Percentiles rank a stretch among this genome's conserved stretches.
Evolutionary conservation across 2,797 vertebrate genomes (phyloP).

Genomic region (Schizopygopsis malacanthus): DNA sequence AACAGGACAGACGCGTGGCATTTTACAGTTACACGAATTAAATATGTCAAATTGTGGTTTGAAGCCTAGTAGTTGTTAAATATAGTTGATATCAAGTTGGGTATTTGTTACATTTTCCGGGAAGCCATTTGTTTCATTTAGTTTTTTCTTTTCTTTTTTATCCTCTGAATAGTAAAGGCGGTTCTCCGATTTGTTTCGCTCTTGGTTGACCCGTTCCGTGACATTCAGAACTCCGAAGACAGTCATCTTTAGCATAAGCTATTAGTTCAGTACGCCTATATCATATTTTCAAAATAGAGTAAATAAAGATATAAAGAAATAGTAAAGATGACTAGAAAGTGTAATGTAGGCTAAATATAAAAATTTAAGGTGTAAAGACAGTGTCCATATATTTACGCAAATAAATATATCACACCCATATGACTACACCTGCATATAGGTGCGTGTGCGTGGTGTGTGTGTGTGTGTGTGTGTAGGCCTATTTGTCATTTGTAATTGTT

Average conservation of each 20-base stretch:
- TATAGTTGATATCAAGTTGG: constrained; percentile 18
- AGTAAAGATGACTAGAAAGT: background rate
- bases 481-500: background rate
- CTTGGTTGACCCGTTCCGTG: constrained; percentile 52
- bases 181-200: constrained; percentile 80
- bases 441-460: too few relatives aligned
- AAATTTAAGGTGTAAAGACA: background rate
- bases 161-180: constrained; percentile 76
- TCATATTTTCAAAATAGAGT: background rate
- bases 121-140: constrained; percentile 67
- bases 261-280: background rate
- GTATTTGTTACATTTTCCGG: constrained; percentile 55
- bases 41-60: background rate
- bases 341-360: background rate
- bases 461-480: too few relatives aligned
- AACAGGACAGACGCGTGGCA: constrained; percentile 76
- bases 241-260: constrained; percentile 26
- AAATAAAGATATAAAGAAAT: background rate
- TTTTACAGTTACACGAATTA: constrained; percentile 49
- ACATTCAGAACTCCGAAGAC: constrained; percentile 34
- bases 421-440: background rate
- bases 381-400: background rate
- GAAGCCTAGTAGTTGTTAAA: background rate
- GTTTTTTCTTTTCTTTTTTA: constrained; percentile 55
- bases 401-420: background rate